A percentile compares a stretch with the other conserved stretches of the same genome.
Conservation (phyloP, 2,888 invertebrate genomes). For the Seira ritae region DNA sequence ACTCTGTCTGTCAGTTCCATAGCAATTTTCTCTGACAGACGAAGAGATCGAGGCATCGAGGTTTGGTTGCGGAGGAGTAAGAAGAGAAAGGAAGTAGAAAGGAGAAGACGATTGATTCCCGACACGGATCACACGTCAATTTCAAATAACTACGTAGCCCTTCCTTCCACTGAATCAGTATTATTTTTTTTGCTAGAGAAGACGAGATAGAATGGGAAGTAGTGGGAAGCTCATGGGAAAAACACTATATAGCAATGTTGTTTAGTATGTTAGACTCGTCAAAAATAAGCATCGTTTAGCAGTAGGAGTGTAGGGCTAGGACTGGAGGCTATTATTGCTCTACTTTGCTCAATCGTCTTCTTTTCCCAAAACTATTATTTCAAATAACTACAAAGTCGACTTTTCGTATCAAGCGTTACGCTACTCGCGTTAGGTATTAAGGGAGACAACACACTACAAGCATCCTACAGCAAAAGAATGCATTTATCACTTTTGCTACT, state of each 20-base stretch:
- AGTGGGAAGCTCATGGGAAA: constrained; percentile 47
- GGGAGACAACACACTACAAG: too few relatives aligned
- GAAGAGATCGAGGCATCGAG: constrained; percentile 35
- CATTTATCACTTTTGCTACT: too few relatives aligned
- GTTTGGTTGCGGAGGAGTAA: neutral
- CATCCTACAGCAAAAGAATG: too few relatives aligned
- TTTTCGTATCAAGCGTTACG: neutral
- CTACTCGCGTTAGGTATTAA: too few relatives aligned
- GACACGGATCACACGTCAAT: constrained; percentile 67
- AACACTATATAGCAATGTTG: neutral
- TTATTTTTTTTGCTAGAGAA: neutral
- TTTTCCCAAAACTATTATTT: constrained; percentile 12
- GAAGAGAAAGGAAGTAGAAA: constrained; percentile 12
- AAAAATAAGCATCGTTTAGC: constrained; percentile 48
- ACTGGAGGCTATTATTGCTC: constrained; percentile 60
- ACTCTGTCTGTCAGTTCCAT: constrained; percentile 60
- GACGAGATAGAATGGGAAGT: constrained; percentile 17
- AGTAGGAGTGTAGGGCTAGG: constrained; percentile 13
- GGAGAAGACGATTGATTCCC: constrained; percentile 63
- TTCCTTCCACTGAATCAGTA: neutral
- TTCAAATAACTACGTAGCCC: constrained; percentile 59
- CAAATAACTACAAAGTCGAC: constrained; percentile 1
- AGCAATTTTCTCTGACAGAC: constrained; percentile 65
- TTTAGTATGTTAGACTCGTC: neutral
- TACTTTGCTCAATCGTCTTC: constrained; percentile 15